phyloP scores from a whole-genome alignment of 2,113 vertebrate genomes.

The Lophotis ruficrista region DNA sequence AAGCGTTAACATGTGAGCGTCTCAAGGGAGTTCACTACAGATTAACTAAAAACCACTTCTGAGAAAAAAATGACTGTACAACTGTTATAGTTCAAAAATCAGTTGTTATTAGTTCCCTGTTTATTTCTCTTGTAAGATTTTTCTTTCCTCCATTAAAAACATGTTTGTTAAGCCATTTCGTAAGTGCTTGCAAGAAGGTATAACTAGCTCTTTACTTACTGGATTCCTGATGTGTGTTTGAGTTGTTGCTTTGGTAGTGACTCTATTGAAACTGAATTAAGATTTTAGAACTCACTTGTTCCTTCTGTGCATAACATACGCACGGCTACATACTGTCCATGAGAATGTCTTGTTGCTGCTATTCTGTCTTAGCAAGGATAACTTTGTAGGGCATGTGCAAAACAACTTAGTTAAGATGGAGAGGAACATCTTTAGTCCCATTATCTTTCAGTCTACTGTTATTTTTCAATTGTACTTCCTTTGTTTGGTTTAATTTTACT shows the following conservation, averaged over 20 bases:
- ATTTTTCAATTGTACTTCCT: background rate
- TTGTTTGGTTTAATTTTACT: background rate
- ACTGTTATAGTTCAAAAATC: background rate
- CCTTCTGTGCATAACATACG: background rate
- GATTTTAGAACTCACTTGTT: background rate
- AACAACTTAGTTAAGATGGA: background rate
- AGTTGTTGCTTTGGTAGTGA: background rate
- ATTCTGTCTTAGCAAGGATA: background rate
- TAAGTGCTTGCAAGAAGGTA: background rate
- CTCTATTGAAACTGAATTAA: background rate
- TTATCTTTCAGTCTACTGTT: background rate
- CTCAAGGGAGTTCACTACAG: accelerated
- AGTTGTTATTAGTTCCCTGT: background rate
- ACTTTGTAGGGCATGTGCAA: background rate
- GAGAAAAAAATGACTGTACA: background rate
- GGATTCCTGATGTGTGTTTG: accelerated
- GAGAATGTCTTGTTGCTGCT: background rate
- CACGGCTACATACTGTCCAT: too few species aligned
- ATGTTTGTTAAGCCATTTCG: background rate
- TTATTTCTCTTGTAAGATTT: background rate
- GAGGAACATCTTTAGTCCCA: background rate
- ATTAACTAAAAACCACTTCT: background rate
- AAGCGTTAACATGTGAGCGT: background rate
- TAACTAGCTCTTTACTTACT: background rate
- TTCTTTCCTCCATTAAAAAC: background rate